phyloP scores from a whole-genome alignment of 1,140 invertebrate genomes.

The Dysdera silvatica region DNA sequence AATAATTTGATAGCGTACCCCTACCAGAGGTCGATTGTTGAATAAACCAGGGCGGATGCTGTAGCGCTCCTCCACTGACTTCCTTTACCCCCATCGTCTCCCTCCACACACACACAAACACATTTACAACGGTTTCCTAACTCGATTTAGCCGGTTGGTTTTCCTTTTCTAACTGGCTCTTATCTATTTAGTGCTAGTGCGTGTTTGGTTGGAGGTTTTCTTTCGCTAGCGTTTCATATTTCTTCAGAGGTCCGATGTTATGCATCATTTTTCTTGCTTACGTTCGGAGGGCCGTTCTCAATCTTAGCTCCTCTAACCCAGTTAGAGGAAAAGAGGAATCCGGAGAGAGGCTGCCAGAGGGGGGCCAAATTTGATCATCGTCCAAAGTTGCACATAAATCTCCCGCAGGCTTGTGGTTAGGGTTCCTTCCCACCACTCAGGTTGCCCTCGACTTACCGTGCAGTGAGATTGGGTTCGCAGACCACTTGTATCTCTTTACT shows the following conservation, averaged over 20 bases:
- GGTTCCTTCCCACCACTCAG: too few species aligned
- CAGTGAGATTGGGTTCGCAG: too few species aligned
- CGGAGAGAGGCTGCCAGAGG: slow-evolving; percentile 8
- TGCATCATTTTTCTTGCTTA: slow-evolving; percentile 32
- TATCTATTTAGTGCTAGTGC: slow-evolving; percentile 30
- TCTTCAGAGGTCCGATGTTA: slow-evolving; percentile 26
- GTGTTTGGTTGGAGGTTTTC: slow-evolving; percentile 22
- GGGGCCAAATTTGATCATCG: slow-evolving; percentile 30
- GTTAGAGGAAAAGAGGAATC: slow-evolving; percentile 21
- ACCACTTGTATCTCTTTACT: too few species aligned
- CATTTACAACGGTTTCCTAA: too few species aligned
- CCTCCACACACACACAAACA: too few species aligned
- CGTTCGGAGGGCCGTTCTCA: too few species aligned
- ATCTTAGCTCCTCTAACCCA: slow-evolving; percentile 26
- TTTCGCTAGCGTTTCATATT: slow-evolving; percentile 23
- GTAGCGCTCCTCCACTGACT: too few species aligned
- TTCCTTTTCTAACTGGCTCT: too few species aligned
- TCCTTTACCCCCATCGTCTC: too few species aligned
- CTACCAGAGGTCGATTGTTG: slow-evolving; percentile 30
- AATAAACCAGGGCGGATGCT: slow-evolving; percentile 29
- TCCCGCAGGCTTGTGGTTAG: too few species aligned
- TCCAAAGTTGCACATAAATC: slow-evolving; percentile 28
- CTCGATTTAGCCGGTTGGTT: too few species aligned
- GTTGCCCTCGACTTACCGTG: too few species aligned
- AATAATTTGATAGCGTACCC: slow-evolving; percentile 31